Base-by-base conservation (phyloP, 2,888 invertebrate species). In the Caradrina kadenii region DNA sequence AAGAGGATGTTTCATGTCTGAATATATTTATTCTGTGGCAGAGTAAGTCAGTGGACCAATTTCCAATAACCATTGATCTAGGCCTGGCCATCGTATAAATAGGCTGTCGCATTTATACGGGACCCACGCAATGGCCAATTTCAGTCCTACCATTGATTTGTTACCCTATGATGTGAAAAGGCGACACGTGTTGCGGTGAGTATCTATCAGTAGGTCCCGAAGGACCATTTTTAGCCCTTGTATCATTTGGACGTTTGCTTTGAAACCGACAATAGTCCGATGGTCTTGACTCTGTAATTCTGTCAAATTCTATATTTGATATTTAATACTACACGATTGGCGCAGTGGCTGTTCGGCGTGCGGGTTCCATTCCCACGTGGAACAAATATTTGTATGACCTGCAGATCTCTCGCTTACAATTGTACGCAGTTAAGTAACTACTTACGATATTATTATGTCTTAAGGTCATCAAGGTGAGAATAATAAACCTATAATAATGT, bases 61-160 rank as follows among this genome's bases (percentile, higher is more conserved):
- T 66, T 73, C 69, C 81, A 81, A 81, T 81, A 81, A 71, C 81
- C 73, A 81, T 81, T 73, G 80, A 78, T 81, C 79, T 81, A 49
- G 56, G 42, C 71, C 63, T 63, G 52, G 55, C 69, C 56, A 73
- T 73, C 48, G 62, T 17, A 45, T 45, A 45, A 53, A 72, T 72
- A 55, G 65, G 56, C 60, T 65, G 39, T 55, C 56, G 21, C 72
- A n/a, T 68, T 67, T 78, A 81, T 67, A 70, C 56, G 69, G 55
- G 68, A n/a, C 58, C 63, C 80, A 11, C 19, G 62, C 59, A 72
- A 73, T 69, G 58, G 56, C 69, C 70, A 61, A 73, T 78, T 81
- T 75, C 66, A 70, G 61, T 64, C 75, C 63, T 35, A 19, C 63
- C 59, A 22, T 69, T 72, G 80, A 81, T 81, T 81, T 81, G 72